These are phyloP conservation scores for Dascyllus trimaculatus DNA, from an alignment of 2,113 vertebrate genomes.

Conservation along the genomic window DNA sequence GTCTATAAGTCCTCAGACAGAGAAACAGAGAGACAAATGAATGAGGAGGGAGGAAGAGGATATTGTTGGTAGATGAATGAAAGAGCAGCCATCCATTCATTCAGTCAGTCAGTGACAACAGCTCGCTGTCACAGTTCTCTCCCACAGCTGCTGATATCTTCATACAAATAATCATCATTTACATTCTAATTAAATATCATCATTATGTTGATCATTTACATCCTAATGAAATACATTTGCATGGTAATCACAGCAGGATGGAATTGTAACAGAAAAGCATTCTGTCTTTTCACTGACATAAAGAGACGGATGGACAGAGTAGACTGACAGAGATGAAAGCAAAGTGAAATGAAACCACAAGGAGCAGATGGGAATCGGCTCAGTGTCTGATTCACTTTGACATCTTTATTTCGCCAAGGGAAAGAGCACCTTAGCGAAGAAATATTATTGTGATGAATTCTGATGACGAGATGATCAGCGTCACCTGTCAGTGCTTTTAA, in stretches of 20 bases:
- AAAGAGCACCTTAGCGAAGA: constrained; percentile 22
- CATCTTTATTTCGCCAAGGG: constrained; percentile 51
- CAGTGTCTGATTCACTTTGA: constrained; percentile 52
- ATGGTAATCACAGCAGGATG: constrained; percentile 69
- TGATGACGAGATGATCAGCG: constrained; percentile 1
- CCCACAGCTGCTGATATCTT: constrained; percentile 66
- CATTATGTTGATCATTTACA: constrained; percentile 74
- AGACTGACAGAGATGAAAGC: constrained; percentile 41
- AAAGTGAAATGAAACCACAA: constrained; percentile 45
- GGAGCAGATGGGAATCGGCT: constrained; percentile 70
- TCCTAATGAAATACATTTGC: constrained; percentile 76
- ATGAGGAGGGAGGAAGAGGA: constrained; percentile 20
- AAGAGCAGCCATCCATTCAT: constrained; percentile 50
- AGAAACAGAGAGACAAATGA: constrained; percentile 30
- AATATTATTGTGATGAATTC: constrained; percentile 29
- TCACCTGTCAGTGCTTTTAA: too few species aligned
- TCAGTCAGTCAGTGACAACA: constrained; percentile 54
- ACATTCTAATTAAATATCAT: constrained; percentile 79
- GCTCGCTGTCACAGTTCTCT: constrained; percentile 54
- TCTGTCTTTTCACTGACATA: constrained; percentile 58
- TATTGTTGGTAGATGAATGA: constrained; percentile 50
- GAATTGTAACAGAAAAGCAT: constrained; percentile 52
- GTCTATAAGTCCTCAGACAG: background rate
- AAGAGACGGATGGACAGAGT: constrained; percentile 39
- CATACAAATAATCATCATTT: constrained; percentile 75